Conservation (phyloP, 2,113 vertebrate species). For the Scopus umbretta region DNA sequence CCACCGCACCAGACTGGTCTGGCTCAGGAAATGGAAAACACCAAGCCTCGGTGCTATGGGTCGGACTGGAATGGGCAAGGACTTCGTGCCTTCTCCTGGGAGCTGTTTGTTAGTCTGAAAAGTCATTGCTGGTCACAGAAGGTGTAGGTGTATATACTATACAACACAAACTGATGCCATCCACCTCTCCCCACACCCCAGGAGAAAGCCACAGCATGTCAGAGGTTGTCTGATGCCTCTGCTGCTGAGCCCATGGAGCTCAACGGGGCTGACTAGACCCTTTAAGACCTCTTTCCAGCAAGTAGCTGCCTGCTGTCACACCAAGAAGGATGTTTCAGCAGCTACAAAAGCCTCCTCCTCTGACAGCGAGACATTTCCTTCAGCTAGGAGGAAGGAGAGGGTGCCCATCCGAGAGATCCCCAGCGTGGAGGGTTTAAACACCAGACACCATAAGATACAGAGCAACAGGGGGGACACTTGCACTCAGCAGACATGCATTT, state of each 20-base stretch:
- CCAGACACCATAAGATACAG: not conserved
- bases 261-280: not conserved
- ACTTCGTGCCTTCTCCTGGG: not conserved
- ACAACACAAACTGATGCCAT: not conserved
- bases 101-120: not conserved
- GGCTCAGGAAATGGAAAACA: not conserved
- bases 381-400: not conserved
- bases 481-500: not conserved
- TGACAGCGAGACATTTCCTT: not conserved
- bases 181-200: not conserved
- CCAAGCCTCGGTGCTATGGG: not conserved
- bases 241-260: not conserved
- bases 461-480: not conserved
- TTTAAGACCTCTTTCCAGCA: not conserved
- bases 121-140: not conserved
- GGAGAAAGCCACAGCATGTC: not conserved
- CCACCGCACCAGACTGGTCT: not conserved
- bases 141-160: no score
- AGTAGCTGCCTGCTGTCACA: not conserved
- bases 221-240: not conserved
- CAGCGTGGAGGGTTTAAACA: not conserved
- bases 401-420: not conserved
- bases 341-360: not conserved
- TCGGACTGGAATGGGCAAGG: not conserved
- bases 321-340: not conserved